Evolutionary conservation across 2,888 invertebrate genomes (phyloP).

Genomic region (Aphodius sticticus): DNA sequence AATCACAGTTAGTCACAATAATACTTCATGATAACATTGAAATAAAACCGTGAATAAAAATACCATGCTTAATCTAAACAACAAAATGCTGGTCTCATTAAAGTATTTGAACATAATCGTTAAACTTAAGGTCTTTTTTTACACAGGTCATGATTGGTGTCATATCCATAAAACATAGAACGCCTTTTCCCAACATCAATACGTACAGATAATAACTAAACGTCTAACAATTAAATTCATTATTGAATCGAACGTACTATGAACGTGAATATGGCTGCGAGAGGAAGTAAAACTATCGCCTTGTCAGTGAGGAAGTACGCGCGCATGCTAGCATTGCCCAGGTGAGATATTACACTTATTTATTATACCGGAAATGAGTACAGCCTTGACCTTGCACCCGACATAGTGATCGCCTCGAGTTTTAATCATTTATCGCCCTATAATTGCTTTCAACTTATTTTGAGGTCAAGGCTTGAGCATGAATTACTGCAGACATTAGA

Average conservation of each 20-base stretch:
- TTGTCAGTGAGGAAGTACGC: slow-evolving; percentile 53
- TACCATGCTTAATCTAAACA: not conserved
- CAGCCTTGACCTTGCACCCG: slow-evolving; percentile 25
- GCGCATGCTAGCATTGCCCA: slow-evolving; percentile 55
- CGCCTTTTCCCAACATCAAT: not conserved
- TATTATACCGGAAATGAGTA: slow-evolving; percentile 27
- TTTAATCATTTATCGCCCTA: not conserved
- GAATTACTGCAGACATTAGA: not conserved
- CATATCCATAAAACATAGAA: not conserved
- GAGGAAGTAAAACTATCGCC: slow-evolving; percentile 47
- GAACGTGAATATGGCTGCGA: slow-evolving; percentile 35
- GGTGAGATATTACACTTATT: slow-evolving; percentile 50
- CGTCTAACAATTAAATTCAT: not conserved
- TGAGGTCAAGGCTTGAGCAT: not conserved
- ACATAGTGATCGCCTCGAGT: slow-evolving; percentile 6
- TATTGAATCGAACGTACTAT: slow-evolving; percentile 6
- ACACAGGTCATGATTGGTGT: not conserved
- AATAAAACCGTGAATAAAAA: not conserved
- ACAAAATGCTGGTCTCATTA: not conserved
- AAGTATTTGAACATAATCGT: not conserved
- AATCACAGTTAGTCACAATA: not conserved
- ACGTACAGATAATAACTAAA: not conserved
- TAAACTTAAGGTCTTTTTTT: not conserved
- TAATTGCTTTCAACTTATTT: not conserved
- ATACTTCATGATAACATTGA: not conserved